These are phyloP conservation scores for Branchellion lobata DNA, from an alignment of 2,888 invertebrate species.

Conservation along the genomic window DNA sequence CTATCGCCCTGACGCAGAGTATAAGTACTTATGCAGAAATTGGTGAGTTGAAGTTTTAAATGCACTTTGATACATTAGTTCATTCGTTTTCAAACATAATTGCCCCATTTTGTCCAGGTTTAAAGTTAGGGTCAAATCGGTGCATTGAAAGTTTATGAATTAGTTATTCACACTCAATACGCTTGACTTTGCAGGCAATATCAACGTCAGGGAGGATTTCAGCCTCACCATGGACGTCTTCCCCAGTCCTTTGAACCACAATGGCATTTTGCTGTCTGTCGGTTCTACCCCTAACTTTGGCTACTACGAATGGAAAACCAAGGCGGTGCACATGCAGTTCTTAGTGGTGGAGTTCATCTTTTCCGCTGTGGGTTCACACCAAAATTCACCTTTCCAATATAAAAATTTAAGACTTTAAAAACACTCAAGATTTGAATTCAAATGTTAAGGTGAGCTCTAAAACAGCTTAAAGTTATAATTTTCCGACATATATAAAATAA, in stretches of 20 bases:
- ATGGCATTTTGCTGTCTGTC: slow-evolving; percentile 49
- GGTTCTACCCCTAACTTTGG: slow-evolving; percentile 49
- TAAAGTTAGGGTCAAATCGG: too few species aligned
- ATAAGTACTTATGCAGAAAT: slow-evolving; percentile 45
- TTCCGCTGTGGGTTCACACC: slow-evolving; percentile 47
- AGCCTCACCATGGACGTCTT: slow-evolving; percentile 46
- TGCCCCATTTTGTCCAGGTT: too few species aligned
- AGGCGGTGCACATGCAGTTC: slow-evolving; percentile 48
- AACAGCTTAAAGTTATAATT: not conserved
- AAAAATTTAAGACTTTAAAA: not conserved
- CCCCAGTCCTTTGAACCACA: slow-evolving; percentile 48
- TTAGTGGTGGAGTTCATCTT: slow-evolving; percentile 51
- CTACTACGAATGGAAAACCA: slow-evolving; percentile 50
- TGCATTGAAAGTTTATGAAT: too few species aligned
- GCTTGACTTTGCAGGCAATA: slow-evolving; percentile 34
- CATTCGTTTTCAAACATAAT: too few species aligned
- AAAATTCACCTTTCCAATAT: not conserved
- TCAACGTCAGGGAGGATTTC: slow-evolving; percentile 44
- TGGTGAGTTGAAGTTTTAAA: slow-evolving; percentile 26
- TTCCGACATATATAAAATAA: not conserved
- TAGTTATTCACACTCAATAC: too few species aligned
- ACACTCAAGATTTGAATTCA: too few species aligned
- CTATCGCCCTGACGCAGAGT: slow-evolving; percentile 40
- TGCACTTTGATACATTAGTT: too few species aligned
- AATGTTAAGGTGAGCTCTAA: too few species aligned